Conservation (phyloP, 2,113 vertebrate genomes). For the Eulacestoma nigropectus region DNA sequence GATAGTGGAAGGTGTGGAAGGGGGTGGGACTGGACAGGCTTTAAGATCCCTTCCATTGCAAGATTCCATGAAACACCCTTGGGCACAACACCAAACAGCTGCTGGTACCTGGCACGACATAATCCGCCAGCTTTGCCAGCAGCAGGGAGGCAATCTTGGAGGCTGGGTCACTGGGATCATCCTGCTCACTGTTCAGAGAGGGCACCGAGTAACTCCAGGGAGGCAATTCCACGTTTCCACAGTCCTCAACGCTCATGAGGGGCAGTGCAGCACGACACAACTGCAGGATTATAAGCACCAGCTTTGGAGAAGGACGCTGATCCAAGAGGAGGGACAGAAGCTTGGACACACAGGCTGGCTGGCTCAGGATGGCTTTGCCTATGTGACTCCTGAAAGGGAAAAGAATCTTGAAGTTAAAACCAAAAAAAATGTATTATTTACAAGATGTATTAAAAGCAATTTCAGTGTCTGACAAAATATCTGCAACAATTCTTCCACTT, state of each 20-base stretch:
- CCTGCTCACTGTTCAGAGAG: constrained; percentile 88
- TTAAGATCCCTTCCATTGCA: background rate
- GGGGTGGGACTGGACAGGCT: background rate
- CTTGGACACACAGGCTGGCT: constrained; percentile 98
- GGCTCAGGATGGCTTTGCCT: constrained; percentile 96
- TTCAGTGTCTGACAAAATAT: background rate
- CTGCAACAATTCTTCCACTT: background rate
- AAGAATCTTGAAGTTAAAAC: background rate
- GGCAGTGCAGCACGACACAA: constrained; percentile 92
- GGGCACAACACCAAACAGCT: background rate
- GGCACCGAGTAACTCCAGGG: constrained; percentile 95
- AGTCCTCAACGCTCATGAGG: constrained; percentile 98
- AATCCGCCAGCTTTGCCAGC: constrained; percentile 93
- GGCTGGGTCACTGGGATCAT: constrained; percentile 91
- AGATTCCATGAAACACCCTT: background rate
- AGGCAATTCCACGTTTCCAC: constrained; percentile 92
- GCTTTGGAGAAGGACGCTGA: constrained; percentile 94
- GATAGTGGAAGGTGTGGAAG: background rate
- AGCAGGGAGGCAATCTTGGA: constrained; percentile 93
- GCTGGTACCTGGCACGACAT: constrained; percentile 91
- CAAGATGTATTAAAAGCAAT: background rate
- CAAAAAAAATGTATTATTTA: background rate
- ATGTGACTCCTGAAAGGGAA: constrained; percentile 87
- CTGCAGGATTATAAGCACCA: constrained; percentile 97
- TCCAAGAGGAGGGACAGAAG: constrained; percentile 94